Conservation (phyloP, 2,797 vertebrate genomes). For the Thamnophis elegans region DNA sequence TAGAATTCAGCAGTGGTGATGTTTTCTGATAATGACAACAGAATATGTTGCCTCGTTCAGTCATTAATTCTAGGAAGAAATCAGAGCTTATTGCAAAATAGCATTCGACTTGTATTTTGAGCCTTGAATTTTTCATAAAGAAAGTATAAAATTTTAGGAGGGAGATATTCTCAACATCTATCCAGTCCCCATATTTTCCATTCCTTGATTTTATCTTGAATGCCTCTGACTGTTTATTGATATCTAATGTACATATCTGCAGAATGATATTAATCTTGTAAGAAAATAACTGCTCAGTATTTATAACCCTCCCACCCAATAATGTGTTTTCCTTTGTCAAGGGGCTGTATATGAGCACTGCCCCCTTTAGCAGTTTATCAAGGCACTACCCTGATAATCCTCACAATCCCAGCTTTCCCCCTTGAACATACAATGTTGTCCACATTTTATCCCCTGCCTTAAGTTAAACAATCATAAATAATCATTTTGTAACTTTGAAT, state of each 20-base stretch:
- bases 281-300: constrained; percentile 68
- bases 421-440: not conserved
- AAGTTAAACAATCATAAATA: not conserved
- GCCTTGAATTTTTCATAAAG: not conserved
- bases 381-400: not conserved
- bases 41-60: not conserved
- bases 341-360: constrained; percentile 61
- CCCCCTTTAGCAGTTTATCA: not conserved
- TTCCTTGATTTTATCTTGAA: not conserved
- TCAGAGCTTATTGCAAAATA: not conserved
- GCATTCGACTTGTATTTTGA: constrained; percentile 41
- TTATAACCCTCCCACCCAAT: constrained; percentile 35
- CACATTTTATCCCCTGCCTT: not conserved
- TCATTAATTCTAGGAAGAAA: not conserved
- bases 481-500: not conserved
- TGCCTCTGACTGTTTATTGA: constrained; percentile 47
- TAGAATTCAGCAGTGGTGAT: not conserved
- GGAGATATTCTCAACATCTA: not conserved
- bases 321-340: constrained; percentile 76
- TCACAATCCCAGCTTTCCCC: not conserved
- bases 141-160: not conserved
- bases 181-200: not conserved
- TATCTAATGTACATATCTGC: constrained; percentile 65
- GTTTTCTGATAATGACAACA: not conserved
- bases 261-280: constrained; percentile 65